phyloP scores from a whole-genome alignment of 2,888 invertebrate genomes.

The Aphidoletes aphidimyza region DNA sequence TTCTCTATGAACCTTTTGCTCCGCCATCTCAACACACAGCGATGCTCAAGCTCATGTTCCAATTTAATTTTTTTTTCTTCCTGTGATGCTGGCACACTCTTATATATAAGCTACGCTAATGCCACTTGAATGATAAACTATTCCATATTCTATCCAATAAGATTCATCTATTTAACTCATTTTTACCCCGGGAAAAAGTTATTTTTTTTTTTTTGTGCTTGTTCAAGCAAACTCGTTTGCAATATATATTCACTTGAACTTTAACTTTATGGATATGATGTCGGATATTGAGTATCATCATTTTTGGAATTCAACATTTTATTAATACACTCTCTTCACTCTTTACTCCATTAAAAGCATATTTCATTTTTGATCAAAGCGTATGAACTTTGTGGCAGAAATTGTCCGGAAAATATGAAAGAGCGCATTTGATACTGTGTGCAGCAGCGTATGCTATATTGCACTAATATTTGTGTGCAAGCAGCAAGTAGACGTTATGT shows the following conservation, averaged over 20 bases:
- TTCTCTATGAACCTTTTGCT: slow-evolving; percentile 14
- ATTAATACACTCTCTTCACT: not conserved
- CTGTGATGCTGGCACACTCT: not conserved
- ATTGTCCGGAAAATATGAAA: no score
- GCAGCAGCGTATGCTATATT: no score
- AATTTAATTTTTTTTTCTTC: not conserved
- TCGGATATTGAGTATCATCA: slow-evolving; percentile 1
- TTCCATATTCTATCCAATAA: not conserved
- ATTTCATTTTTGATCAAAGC: no score
- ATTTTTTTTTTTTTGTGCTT: not conserved
- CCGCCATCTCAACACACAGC: not conserved
- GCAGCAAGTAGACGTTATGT: no score
- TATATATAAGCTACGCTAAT: slow-evolving; percentile 30
- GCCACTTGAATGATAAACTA: slow-evolving; percentile 24
- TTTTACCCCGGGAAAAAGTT: not conserved
- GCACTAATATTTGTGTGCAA: no score
- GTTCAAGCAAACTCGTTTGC: not conserved
- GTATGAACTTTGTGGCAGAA: no score
- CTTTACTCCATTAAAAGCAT: not conserved
- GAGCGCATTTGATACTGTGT: no score
- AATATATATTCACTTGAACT: not conserved
- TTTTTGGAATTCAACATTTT: not conserved
- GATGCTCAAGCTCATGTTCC: not conserved
- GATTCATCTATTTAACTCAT: not conserved
- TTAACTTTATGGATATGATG: not conserved